phyloP scores from a whole-genome alignment of 2,113 vertebrate species.

The Copsychus sechellarum region DNA sequence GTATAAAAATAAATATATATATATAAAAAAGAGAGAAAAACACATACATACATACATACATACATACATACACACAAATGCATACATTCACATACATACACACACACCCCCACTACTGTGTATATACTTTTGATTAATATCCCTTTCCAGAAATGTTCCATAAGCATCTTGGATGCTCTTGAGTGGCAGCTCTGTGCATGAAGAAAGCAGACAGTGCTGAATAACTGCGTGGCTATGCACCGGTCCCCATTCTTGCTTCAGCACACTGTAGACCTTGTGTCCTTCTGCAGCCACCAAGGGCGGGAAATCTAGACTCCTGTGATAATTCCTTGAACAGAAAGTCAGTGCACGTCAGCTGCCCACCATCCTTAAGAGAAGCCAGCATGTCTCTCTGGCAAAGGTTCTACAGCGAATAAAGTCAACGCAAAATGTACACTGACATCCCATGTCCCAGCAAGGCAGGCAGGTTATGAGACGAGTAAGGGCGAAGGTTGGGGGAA shows the following conservation, averaged over 20 bases:
- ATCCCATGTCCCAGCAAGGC: slow-evolving; percentile 64
- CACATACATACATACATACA: neutral
- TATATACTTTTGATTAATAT: slow-evolving; percentile 76
- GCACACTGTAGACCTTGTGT: slow-evolving; percentile 52
- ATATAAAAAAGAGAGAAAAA: slow-evolving; percentile 49
- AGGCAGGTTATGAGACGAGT: slow-evolving; percentile 59
- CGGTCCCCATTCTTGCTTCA: slow-evolving; percentile 68
- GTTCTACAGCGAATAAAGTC: slow-evolving; percentile 44
- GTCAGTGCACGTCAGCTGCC: slow-evolving; percentile 53
- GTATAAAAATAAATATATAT: slow-evolving; percentile 64
- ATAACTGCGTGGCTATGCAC: slow-evolving; percentile 54
- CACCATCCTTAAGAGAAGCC: slow-evolving; percentile 60
- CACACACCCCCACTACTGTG: slow-evolving; percentile 23
- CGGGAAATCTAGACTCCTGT: slow-evolving; percentile 62
- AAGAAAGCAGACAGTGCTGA: slow-evolving; percentile 66
- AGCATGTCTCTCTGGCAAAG: slow-evolving; percentile 26
- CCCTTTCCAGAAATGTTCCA: slow-evolving; percentile 73
- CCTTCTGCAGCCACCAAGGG: slow-evolving; percentile 65
- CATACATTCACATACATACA: slow-evolving; percentile 26
- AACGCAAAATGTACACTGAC: slow-evolving; percentile 65
- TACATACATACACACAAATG: neutral
- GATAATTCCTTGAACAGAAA: slow-evolving; percentile 49
- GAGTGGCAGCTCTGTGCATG: slow-evolving; percentile 71
- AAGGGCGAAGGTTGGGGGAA: slow-evolving; percentile 49
- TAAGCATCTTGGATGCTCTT: slow-evolving; percentile 71